Base-by-base conservation (phyloP, 2,797 vertebrate genomes). In the Triplophysa yarkandensis region DNA sequence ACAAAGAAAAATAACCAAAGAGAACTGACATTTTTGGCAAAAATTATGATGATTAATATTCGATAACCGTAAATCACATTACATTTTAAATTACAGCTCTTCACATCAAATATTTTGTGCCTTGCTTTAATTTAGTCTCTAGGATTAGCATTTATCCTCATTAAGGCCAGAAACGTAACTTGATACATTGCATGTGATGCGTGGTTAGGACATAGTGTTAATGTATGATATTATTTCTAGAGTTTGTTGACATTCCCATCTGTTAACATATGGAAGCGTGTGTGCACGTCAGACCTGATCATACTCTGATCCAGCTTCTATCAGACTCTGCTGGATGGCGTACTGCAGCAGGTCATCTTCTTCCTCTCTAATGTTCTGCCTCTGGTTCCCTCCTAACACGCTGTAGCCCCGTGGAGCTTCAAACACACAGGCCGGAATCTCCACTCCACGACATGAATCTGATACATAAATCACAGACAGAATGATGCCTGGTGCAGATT, bases 251-350 rank as follows among this genome's bases (percentile, higher is more conserved):
- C 25, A 57, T 54, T 4, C 2, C 44, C 44, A 54, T 54, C 52
- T 27, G 52, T 54, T 54, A 27, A 6, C 23, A 14, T 46, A 14
- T 32, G 17, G 13, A 27, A 46, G 6, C 17, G 2, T 17, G 36
- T 36, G 34, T 66, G 32, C 34, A 58, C 44, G 7, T 74, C 86
- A 58, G 82, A 98, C 97, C 97, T 99, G 97, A 81, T 99, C 97
- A 0, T 94, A 97, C 82, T 99, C 97, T 0, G 94, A 96, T 77
- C 97, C 96, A 0, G 96, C 95, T 78, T 99, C 96, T 57, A 99
- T 91, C 86, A 99, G 93, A 84, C 97, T 99, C 90, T 99, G 97
- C 87, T 99, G 96, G 79, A 99, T 99, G 84, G 97, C 96, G 0
- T 96, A 98, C 90, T 98, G 96, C 68, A 99, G 89, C 76, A 99